phyloP scores from a whole-genome alignment of 37 sponge, comb jelly and placozoan genomes.

The Aphrocallistes beatrix region DNA sequence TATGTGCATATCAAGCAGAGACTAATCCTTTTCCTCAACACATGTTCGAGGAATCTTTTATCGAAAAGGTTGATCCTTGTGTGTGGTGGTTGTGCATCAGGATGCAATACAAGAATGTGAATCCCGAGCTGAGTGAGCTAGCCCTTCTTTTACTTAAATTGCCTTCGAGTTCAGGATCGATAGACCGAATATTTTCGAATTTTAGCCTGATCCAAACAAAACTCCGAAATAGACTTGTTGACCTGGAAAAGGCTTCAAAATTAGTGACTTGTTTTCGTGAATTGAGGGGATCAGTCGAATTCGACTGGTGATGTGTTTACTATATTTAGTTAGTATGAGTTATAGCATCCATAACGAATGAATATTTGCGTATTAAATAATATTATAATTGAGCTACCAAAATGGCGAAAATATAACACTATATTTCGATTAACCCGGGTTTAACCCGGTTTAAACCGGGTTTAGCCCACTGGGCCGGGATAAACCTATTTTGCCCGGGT shows the following conservation, averaged over 20 bases:
- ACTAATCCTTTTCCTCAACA: neutral
- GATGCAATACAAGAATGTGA: neutral
- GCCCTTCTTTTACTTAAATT: neutral
- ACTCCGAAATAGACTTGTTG: conserved; percentile 1
- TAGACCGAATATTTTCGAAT: neutral
- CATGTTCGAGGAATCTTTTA: neutral
- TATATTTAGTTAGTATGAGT: no score
- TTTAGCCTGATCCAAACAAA: neutral
- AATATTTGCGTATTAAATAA: no score
- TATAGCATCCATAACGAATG: no score
- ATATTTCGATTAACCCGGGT: no score
- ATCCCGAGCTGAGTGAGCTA: neutral
- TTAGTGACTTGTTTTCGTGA: neutral
- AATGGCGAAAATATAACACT: no score
- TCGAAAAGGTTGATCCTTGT: neutral
- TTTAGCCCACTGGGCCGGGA: neutral
- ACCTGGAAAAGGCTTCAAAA: neutral
- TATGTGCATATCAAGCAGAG: neutral
- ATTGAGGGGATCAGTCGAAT: neutral
- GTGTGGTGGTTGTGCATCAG: neutral
- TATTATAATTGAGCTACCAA: no score
- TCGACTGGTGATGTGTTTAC: neutral
- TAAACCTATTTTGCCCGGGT: neutral
- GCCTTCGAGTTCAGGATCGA: neutral
- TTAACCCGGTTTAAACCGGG: neutral